Conservation (phyloP, 2,113 vertebrate species). For the Felis catus region F.catus_Fca126_mat1.0 CM031412.1:7446501-7447000, state of each 20-base stretch:
- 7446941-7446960: conserved; percentile 98
- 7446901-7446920: conserved; percentile 98
- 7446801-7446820: conserved; percentile 17
- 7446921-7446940: conserved; percentile 98
- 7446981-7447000: conserved; percentile 99
- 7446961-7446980: conserved; percentile 99
- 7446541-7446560: too few relatives aligned
- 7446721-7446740: background rate
- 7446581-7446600: rapidly evolving
- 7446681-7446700: background rate
- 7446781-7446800: background rate
- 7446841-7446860: conserved; percentile 92
- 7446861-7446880: conserved; percentile 97
- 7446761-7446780: background rate
- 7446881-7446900: conserved; percentile 99
- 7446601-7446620: background rate
- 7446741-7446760: background rate
- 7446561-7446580: too few relatives aligned
- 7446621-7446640: rapidly evolving
- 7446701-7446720: background rate
- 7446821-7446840: background rate
- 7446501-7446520: too few relatives aligned
- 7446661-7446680: background rate
- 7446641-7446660: background rate
- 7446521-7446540: background rate